Evolutionary conservation across 2,113 vertebrate species (phyloP).

Genomic region (Blennius ocellaris): DNA sequence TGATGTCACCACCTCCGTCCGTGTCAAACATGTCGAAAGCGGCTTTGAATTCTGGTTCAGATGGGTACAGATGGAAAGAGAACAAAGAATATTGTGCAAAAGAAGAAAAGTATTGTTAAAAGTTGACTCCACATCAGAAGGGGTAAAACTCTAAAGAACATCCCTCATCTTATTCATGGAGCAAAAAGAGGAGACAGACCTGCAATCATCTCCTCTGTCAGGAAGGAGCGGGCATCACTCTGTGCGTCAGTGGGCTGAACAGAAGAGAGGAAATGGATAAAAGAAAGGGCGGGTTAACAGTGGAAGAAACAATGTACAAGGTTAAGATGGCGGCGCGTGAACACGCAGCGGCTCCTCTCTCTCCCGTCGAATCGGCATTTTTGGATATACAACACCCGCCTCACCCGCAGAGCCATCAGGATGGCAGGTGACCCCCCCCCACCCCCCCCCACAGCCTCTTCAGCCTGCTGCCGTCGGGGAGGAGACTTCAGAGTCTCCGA

Average conservation of each 20-base stretch:
- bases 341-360: too few relatives aligned
- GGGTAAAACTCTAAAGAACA: not conserved
- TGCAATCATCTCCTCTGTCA: conserved; percentile 86
- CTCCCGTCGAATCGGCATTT: too few relatives aligned
- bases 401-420: too few relatives aligned
- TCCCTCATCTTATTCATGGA: too few relatives aligned
- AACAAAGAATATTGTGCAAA: not conserved
- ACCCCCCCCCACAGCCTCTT: too few relatives aligned
- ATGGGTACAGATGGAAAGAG: not conserved
- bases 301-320: not conserved
- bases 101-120: not conserved
- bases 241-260: conserved; percentile 85
- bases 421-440: too few relatives aligned
- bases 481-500: too few relatives aligned
- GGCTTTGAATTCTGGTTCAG: conserved; percentile 92
- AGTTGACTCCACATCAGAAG: too few relatives aligned
- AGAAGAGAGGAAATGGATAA: not conserved
- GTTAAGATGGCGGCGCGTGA: too few relatives aligned
- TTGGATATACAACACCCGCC: too few relatives aligned
- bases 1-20: conserved; percentile 97
- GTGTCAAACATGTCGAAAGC: conserved; percentile 99
- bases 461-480: too few relatives aligned
- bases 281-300: not conserved
- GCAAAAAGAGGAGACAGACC: conserved; percentile 63
- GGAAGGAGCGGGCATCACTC: conserved; percentile 85